These are phyloP conservation scores for Platycnemis pennipes DNA, from an alignment of 2,888 invertebrate genomes.

Conservation along the genomic window DNA sequence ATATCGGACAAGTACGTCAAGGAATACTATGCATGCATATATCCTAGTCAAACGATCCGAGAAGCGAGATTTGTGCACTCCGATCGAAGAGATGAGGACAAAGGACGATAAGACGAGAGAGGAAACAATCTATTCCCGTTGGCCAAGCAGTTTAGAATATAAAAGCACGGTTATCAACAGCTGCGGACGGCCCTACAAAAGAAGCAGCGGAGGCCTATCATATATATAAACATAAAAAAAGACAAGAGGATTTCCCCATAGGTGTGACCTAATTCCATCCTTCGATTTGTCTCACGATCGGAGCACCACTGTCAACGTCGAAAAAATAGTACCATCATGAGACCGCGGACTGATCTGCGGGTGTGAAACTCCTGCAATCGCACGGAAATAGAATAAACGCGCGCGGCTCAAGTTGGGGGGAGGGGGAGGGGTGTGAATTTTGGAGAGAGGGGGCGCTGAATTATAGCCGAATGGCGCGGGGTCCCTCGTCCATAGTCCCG, in stretches of 20 bases:
- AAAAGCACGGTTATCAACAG: not conserved
- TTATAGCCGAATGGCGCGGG: too few relatives aligned
- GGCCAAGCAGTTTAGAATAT: not conserved
- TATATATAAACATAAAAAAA: too few relatives aligned
- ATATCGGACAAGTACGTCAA: too few relatives aligned
- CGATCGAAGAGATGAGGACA: not conserved
- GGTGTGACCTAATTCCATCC: conserved; percentile 31
- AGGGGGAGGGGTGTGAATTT: not conserved
- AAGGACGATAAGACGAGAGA: conserved; percentile 24
- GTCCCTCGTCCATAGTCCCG: too few relatives aligned
- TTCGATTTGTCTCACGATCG: conserved; percentile 9
- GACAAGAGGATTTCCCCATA: conserved; percentile 22
- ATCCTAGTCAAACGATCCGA: too few relatives aligned
- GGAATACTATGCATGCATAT: too few relatives aligned
- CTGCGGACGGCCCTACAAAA: not conserved
- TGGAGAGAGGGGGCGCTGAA: too few relatives aligned
- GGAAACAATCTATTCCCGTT: not conserved
- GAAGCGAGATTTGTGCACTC: too few relatives aligned
- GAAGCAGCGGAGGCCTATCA: not conserved
- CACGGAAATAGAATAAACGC: not conserved
- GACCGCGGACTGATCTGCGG: not conserved
- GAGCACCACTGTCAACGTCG: not conserved
- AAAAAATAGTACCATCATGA: not conserved
- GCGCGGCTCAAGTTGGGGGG: not conserved
- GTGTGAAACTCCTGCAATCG: conserved; percentile 14